Evolutionary conservation across 2,888 invertebrate species (phyloP), one percentile per base, ranked within the genome.

Genomic region (Aplocera efformata): DNA sequence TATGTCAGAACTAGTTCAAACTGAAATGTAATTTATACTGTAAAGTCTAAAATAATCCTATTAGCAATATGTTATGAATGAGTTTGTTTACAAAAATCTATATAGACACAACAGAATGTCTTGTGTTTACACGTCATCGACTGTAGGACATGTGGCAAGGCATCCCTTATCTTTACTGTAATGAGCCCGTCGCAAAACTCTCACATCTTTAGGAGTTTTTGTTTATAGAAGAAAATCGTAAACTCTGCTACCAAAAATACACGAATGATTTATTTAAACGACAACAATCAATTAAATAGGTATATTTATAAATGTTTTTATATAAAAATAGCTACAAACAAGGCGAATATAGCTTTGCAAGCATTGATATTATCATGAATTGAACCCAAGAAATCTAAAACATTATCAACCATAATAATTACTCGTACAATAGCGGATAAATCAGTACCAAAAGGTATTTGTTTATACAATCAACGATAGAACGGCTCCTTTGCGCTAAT

Each of bases 401-500:
- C 20, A 28, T 7, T n/a, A 10, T 13, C n/a, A 28, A 20, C 20
- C 28, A 28, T 28, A 29, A 36, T 44, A 42, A 54, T 52, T 42
- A 47, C 41, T 22, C 53, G 47, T 63, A 62, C 60, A 62, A 65
- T 62, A 63, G 56, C 50, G 42, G 56, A 57, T 60, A 58, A 52
- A 66, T 60, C 59, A 61, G 67, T 67, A 11, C 40, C 11, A 27
- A 10, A 56, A 59, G 50, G 56, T 53, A 61, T 60, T 63, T 69
- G 65, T 72, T 72, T 63, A 63, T 60, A 58, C 65, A 71, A 59
- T 60, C 53, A 58, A 50, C 56, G 63, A 60, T 58, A 59, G 40
- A 64, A 58, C 58, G 58, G 66, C 60, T 70, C 73, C 71, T 63
- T 64, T 64, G 56, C 57, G 59, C 61, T 73, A 72, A 75, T 74